Percentiles rank a stretch among this genome's conserved stretches.
Conservation (phyloP, 2,797 vertebrate genomes). For the Lacerta bilineata region DNA sequence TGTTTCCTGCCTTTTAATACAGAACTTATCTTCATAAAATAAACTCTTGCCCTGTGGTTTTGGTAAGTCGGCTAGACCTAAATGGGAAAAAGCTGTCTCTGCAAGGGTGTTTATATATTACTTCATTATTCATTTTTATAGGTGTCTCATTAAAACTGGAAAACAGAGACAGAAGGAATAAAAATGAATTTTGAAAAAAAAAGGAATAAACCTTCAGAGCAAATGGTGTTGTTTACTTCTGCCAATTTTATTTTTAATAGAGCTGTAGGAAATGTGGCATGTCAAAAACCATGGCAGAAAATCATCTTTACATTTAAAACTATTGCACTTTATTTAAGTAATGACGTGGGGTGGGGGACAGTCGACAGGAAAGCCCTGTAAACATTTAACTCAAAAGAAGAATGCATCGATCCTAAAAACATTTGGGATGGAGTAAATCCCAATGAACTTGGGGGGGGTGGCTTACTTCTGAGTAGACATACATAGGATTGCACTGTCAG, state of each 20-base stretch:
- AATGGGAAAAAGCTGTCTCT: slow-evolving; percentile 56
- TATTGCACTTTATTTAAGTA: slow-evolving; percentile 47
- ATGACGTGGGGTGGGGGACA: background rate
- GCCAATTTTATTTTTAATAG: slow-evolving; percentile 37
- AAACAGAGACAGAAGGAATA: slow-evolving; percentile 57
- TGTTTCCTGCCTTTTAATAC: slow-evolving; percentile 48
- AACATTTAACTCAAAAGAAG: slow-evolving; percentile 54
- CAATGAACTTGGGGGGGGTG: background rate
- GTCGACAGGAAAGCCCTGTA: slow-evolving; percentile 26
- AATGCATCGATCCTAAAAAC: background rate
- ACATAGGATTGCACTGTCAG: background rate
- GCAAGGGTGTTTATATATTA: slow-evolving; percentile 52
- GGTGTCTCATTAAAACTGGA: slow-evolving; percentile 63
- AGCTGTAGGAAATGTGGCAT: slow-evolving; percentile 48
- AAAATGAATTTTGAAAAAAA: slow-evolving; percentile 33
- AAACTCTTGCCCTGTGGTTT: slow-evolving; percentile 49
- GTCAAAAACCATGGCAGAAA: slow-evolving; percentile 55
- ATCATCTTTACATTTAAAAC: slow-evolving; percentile 59
- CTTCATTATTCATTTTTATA: slow-evolving; percentile 61
- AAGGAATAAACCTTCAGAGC: slow-evolving; percentile 28
- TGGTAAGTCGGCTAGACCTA: slow-evolving; percentile 28
- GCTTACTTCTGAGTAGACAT: background rate
- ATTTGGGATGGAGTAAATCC: background rate
- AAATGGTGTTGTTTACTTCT: slow-evolving; percentile 55
- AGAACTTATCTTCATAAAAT: slow-evolving; percentile 62